phyloP scores from a whole-genome alignment of 2,113 vertebrate species.

The Pardalotus punctatus region DNA sequence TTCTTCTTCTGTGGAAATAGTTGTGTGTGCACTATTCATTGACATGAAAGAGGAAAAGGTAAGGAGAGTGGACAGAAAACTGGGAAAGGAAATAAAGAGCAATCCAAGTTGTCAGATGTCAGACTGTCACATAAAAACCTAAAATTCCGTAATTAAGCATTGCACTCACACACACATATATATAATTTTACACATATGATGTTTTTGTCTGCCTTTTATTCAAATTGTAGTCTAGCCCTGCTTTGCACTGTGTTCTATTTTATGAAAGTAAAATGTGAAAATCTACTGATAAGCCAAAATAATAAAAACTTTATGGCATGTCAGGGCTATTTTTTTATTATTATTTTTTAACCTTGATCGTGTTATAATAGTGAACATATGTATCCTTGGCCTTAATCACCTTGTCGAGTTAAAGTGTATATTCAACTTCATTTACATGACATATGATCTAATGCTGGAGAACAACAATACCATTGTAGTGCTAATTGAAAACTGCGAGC shows the following conservation, averaged over 20 bases:
- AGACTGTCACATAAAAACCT: conserved; percentile 10
- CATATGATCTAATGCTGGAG: conserved; percentile 80
- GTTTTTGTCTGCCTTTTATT: conserved; percentile 40
- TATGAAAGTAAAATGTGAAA: conserved; percentile 77
- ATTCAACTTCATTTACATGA: conserved; percentile 81
- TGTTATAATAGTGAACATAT: conserved; percentile 80
- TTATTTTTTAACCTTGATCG: conserved; percentile 72
- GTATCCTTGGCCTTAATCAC: conserved; percentile 80
- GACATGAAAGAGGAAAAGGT: conserved; percentile 6
- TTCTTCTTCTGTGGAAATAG: conserved; percentile 5
- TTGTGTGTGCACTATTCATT: not conserved
- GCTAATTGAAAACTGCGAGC: conserved; percentile 77
- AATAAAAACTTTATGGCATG: conserved; percentile 76
- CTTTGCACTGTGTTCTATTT: conserved; percentile 59
- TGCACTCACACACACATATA: not conserved
- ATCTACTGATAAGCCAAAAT: conserved; percentile 80
- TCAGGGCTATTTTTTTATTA: conserved; percentile 56
- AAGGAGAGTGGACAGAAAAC: conserved; percentile 29
- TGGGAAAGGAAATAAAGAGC: not conserved
- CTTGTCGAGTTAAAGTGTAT: conserved; percentile 79
- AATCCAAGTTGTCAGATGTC: not conserved
- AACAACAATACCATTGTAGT: conserved; percentile 85
- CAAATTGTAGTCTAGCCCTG: not conserved
- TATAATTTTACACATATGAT: conserved; percentile 10
- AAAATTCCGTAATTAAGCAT: conserved; percentile 24